A percentile compares a stretch with the other conserved stretches of the same genome.
phyloP scores from a whole-genome alignment of 2,888 invertebrate genomes.

The Ophion slaviceki region DNA sequence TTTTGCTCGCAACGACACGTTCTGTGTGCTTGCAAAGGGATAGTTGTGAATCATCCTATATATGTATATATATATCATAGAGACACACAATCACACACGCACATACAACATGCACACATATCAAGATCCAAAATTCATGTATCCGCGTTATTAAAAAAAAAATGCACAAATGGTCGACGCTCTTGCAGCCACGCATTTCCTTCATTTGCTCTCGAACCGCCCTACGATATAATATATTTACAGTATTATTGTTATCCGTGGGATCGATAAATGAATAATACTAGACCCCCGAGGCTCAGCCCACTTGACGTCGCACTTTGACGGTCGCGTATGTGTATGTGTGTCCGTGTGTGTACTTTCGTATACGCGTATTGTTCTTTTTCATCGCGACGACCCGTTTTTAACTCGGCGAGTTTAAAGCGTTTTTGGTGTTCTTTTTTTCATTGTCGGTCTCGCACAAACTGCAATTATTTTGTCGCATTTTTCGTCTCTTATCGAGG shows the following conservation, averaged over 20 bases:
- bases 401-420: background rate
- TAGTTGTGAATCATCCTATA: background rate
- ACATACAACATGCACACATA: conserved; percentile 48
- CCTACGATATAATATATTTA: conserved; percentile 59
- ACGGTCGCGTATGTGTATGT: background rate
- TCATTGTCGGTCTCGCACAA: background rate
- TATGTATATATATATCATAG: conserved; percentile 1
- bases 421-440: background rate
- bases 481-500: background rate
- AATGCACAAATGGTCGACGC: conserved; percentile 75
- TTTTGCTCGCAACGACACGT: background rate
- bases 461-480: background rate
- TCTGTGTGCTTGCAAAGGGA: background rate
- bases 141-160: conserved; percentile 62
- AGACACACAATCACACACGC: background rate
- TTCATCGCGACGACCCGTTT: background rate
- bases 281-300: conserved; percentile 57
- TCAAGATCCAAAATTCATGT: conserved; percentile 47
- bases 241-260: conserved; percentile 57
- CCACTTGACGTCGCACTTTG: conserved; percentile 20
- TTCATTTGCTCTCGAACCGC: conserved; percentile 14
- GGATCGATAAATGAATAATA: conserved; percentile 68
- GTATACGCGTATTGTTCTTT: background rate
- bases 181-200: conserved; percentile 52
- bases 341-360: background rate